These are phyloP conservation scores for Astropecten irregularis DNA, from an alignment of 53 echinoderm and acorn worm genomes.

Conservation along the genomic window DNA sequence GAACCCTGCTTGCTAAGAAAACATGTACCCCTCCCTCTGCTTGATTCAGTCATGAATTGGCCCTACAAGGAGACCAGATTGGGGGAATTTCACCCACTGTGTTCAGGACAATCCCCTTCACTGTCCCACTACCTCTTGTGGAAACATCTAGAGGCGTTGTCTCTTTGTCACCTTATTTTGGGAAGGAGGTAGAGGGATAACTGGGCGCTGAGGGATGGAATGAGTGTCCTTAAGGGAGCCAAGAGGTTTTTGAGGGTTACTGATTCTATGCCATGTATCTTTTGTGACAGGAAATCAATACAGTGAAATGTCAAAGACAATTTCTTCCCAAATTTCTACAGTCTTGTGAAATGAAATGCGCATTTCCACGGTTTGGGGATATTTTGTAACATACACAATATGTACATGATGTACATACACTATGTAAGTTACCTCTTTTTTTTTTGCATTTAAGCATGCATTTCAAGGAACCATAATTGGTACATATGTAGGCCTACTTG, in stretches of 20 bases:
- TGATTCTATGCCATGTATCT: too few species aligned
- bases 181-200: constrained; percentile 11
- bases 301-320: too few species aligned
- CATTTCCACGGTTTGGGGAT: too few species aligned
- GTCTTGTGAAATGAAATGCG: too few species aligned
- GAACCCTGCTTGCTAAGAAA: constrained; percentile 36
- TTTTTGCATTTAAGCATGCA: too few species aligned
- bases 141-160: constrained; percentile 27
- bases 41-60: constrained; percentile 25
- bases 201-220: constrained; percentile 10
- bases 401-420: too few species aligned
- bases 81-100: neutral
- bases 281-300: too few species aligned
- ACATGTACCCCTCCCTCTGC: constrained; percentile 14
- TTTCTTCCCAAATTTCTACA: too few species aligned
- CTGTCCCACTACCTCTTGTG: constrained; percentile 28
- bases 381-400: too few species aligned
- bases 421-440: too few species aligned
- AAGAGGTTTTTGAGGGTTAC: neutral
- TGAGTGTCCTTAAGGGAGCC: neutral
- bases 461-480: too few species aligned
- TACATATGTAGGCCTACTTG: too few species aligned
- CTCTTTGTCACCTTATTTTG: constrained; percentile 15
- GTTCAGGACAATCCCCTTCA: constrained; percentile 3
- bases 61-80: neutral